Conservation (phyloP, 2,113 vertebrate species). For the Macaca mulatta region DNA sequence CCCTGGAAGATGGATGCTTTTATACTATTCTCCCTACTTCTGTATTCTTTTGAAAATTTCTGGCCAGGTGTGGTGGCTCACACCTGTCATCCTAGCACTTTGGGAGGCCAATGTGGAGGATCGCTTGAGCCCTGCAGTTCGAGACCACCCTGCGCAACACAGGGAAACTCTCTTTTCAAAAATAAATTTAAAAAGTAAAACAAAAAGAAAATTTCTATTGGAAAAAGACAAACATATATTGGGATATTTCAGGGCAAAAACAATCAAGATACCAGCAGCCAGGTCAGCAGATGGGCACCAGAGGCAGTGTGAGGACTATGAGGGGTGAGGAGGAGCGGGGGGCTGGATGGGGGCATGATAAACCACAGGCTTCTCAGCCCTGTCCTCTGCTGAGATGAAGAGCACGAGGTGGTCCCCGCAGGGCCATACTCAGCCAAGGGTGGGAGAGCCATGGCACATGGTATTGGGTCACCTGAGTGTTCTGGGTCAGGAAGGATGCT, state of each 20-base stretch:
- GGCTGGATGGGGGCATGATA: accelerated
- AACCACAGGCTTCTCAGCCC: not conserved
- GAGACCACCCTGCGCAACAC: no score
- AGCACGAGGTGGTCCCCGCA: accelerated
- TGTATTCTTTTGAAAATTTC: no score
- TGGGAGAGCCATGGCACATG: not conserved
- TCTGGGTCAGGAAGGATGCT: accelerated
- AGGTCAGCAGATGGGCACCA: not conserved
- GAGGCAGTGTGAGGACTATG: accelerated
- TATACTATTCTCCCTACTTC: no score
- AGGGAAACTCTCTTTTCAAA: no score
- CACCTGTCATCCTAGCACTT: no score
- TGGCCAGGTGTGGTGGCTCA: no score
- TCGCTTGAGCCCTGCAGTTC: no score
- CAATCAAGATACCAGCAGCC: not conserved
- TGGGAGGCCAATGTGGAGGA: no score
- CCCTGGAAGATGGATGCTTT: accelerated
- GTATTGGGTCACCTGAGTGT: accelerated
- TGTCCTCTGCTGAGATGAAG: no score
- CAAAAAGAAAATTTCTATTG: no score
- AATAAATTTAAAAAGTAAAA: no score
- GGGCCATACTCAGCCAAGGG: accelerated
- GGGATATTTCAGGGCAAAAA: not conserved
- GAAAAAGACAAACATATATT: no score
- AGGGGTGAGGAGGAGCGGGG: not conserved